phyloP scores from a whole-genome alignment of 2,113 vertebrate species.

The Orientallactaga bullata region DNA sequence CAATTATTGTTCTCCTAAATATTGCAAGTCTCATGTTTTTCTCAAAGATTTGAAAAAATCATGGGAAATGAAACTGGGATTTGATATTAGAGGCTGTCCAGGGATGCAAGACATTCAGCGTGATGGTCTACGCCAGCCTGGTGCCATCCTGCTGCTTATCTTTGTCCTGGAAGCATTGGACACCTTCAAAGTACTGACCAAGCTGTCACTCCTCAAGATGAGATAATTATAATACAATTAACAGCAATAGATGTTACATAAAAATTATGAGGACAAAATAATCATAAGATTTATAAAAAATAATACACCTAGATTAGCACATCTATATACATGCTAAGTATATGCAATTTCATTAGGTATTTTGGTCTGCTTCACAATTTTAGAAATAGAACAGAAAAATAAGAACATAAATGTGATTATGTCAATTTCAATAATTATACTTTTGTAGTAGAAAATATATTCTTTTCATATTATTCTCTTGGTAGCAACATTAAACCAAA shows the following conservation, averaged over 20 bases:
- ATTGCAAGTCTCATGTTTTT: background rate
- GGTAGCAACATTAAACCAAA: conserved; percentile 55
- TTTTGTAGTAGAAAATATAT: conserved; percentile 39
- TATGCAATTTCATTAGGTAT: background rate
- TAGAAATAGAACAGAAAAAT: background rate
- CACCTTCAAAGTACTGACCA: background rate
- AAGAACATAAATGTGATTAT: conserved; percentile 43
- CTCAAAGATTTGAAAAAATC: background rate
- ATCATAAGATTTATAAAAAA: background rate
- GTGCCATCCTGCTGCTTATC: background rate
- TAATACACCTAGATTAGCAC: background rate
- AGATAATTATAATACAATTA: background rate
- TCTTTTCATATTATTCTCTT: conserved; percentile 66
- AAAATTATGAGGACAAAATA: background rate
- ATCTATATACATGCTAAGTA: background rate
- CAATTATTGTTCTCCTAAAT: background rate
- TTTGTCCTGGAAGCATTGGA: background rate
- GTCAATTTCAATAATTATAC: conserved; percentile 55
- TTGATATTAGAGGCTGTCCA: accelerated
- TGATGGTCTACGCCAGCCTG: background rate
- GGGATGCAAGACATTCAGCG: accelerated
- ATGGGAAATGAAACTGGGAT: background rate
- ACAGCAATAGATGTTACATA: background rate
- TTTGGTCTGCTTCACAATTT: background rate
- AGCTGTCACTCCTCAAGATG: background rate